These are phyloP conservation scores for Hypsibius dujardini DNA, from an alignment of 1,140 invertebrate species.

Conservation along the genomic window DNA sequence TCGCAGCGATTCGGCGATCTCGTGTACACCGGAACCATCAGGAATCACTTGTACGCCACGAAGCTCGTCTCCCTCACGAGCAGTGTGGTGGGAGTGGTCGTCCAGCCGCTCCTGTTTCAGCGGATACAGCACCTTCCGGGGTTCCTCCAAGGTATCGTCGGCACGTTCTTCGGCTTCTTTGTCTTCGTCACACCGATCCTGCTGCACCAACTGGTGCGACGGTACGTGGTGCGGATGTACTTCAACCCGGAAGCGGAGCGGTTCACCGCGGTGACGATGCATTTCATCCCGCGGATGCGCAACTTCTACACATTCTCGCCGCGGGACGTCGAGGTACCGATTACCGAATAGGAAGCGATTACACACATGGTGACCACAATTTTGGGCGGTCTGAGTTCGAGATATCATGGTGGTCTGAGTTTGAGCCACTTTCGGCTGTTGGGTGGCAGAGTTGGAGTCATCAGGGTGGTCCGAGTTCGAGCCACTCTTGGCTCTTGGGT, in stretches of 20 bases:
- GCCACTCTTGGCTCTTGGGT: too few species aligned
- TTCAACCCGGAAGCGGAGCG: conserved; percentile 40
- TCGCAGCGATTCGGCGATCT: conserved; percentile 18
- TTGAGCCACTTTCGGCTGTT: too few species aligned
- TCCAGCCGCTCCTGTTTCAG: conserved; percentile 52
- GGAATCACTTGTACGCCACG: conserved; percentile 46
- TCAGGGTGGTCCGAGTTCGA: too few species aligned
- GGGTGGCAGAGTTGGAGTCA: too few species aligned
- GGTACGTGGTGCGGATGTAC: conserved; percentile 58
- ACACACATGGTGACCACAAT: too few species aligned
- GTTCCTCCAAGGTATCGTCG: conserved; percentile 40
- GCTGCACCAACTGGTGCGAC: conserved; percentile 60
- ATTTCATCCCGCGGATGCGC: conserved; percentile 26
- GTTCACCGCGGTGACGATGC: conserved; percentile 27
- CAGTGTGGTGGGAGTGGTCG: conserved; percentile 45
- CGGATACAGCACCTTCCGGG: conserved; percentile 36
- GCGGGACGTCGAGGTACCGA: conserved; percentile 48
- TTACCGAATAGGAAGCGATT: too few species aligned
- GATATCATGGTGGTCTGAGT: too few species aligned
- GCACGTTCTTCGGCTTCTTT: conserved; percentile 51
- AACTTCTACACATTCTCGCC: conserved; percentile 24
- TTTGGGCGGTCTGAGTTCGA: too few species aligned
- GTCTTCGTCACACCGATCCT: conserved; percentile 62
- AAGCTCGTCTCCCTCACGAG: conserved; percentile 63
- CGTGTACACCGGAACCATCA: conserved; percentile 47